phyloP scores from a whole-genome alignment of 2,797 vertebrate species.

The Microhierax caerulescens region DNA sequence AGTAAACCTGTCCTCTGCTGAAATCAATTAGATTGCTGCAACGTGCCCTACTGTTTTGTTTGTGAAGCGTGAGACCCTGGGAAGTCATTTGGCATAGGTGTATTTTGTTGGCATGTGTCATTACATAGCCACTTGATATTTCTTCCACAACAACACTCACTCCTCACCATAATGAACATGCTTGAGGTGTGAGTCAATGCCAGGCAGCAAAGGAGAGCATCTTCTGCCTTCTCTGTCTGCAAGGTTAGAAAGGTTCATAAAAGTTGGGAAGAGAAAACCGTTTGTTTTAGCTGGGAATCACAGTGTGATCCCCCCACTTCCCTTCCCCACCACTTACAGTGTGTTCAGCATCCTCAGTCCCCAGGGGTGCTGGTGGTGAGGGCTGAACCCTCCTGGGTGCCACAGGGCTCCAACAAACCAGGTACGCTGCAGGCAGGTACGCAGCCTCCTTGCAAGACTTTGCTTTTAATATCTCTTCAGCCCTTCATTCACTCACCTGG shows the following conservation, averaged over 20 bases:
- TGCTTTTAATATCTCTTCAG: neutral
- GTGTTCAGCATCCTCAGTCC: neutral
- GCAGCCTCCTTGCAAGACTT: neutral
- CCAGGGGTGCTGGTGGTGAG: neutral
- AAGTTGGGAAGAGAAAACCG: neutral
- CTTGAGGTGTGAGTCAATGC: neutral
- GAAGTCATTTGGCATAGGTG: neutral
- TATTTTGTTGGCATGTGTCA: slow-evolving; percentile 14
- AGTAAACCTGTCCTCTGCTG: neutral
- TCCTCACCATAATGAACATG: neutral
- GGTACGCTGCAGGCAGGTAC: neutral
- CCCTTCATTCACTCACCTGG: neutral
- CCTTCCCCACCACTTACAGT: rapidly evolving
- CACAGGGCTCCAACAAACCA: neutral
- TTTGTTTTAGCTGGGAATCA: neutral
- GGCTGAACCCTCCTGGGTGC: neutral
- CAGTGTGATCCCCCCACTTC: neutral
- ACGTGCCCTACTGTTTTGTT: neutral
- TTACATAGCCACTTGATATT: neutral
- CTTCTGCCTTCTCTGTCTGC: neutral
- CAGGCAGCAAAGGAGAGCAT: neutral
- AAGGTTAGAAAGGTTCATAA: neutral
- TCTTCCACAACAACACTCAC: neutral
- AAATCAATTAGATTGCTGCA: neutral
- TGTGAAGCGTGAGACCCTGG: slow-evolving; percentile 1